phyloP scores from a whole-genome alignment of 2,797 vertebrate genomes.

The Thaleichthys pacificus region DNA sequence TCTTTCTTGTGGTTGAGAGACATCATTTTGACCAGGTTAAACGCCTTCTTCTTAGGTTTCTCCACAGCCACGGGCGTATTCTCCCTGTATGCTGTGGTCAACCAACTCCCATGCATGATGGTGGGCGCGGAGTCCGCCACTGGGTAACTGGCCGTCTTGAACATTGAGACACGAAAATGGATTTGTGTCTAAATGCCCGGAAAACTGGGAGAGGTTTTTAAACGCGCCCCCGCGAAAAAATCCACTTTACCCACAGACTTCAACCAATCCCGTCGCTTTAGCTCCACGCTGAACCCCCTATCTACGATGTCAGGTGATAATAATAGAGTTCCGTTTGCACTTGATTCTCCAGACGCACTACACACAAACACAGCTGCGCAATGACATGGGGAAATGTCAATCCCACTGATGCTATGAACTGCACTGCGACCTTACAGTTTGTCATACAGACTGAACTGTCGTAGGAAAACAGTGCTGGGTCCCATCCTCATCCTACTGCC shows the following conservation, averaged over 20 bases:
- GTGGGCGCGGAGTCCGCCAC: conserved; percentile 81
- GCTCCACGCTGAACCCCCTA: conserved; percentile 3
- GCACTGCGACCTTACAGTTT: conserved; percentile 32
- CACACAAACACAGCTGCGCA: conserved; percentile 35
- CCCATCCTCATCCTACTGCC: conserved; percentile 49
- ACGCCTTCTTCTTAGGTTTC: conserved; percentile 87
- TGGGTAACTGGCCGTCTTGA: conserved; percentile 71
- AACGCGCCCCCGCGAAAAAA: conserved; percentile 24
- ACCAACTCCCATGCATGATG: conserved; percentile 76
- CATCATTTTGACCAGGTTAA: conserved; percentile 91
- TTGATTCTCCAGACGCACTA: conserved; percentile 43
- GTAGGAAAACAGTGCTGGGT: conserved; percentile 40
- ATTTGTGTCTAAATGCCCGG: conserved; percentile 48
- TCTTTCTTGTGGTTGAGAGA: conserved; percentile 83
- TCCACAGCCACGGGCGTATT: conserved; percentile 76
- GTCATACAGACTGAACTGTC: conserved; percentile 45
- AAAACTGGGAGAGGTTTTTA: conserved; percentile 48
- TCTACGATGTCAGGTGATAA: not conserved
- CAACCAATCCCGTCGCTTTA: conserved; percentile 30
- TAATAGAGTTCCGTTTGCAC: conserved; percentile 40
- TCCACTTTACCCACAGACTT: conserved; percentile 47
- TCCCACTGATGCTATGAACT: conserved; percentile 19
- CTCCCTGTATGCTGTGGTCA: conserved; percentile 73
- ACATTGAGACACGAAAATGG: conserved; percentile 55
- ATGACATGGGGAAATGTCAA: conserved; percentile 5